A percentile compares a stretch with the other conserved stretches of the same genome.
Evolutionary conservation across 2,888 invertebrate species (phyloP).

Genomic region (Drosophila kuntzei): DNA sequence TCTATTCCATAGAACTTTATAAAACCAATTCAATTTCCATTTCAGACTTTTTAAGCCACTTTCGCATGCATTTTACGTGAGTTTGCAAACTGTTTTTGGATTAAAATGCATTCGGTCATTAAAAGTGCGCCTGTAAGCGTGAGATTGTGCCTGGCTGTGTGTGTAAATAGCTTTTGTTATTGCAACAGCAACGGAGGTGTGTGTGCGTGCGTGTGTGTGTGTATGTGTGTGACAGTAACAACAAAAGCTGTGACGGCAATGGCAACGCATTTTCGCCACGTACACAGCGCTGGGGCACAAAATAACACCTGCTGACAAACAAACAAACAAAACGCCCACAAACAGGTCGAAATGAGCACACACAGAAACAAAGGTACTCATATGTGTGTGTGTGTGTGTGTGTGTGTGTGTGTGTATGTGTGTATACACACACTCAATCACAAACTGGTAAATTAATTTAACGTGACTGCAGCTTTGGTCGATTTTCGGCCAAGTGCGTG

Average conservation of each 20-base stretch:
- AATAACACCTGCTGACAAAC: conserved; percentile 79
- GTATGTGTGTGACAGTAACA: conserved; percentile 39
- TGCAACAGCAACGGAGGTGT: conserved; percentile 29
- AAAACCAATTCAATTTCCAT: conserved; percentile 25
- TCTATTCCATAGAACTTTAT: conserved; percentile 2
- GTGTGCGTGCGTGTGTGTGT: conserved; percentile 12
- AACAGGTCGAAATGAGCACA: conserved; percentile 73
- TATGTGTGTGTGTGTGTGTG: conserved; percentile 7
- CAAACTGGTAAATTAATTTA: conserved; percentile 77
- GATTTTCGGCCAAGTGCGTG: conserved; percentile 73
- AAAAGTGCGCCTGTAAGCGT: conserved; percentile 73
- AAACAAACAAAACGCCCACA: conserved; percentile 77
- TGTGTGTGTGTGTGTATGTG: conserved; percentile 4
- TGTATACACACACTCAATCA: conserved; percentile 9
- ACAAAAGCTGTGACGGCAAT: conserved; percentile 51
- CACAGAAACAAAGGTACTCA: conserved; percentile 33
- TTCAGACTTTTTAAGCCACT: conserved; percentile 33
- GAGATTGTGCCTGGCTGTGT: conserved; percentile 65
- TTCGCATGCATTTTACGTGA: conserved; percentile 70
- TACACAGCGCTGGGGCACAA: conserved; percentile 71
- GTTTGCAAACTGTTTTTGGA: conserved; percentile 76
- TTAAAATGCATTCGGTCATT: conserved; percentile 82
- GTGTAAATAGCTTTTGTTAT: conserved; percentile 74
- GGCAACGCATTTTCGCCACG: conserved; percentile 75
- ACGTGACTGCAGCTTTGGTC: conserved; percentile 79